Base-by-base conservation (phyloP, 2,888 invertebrate species). In the Camptogramma bilineatum region DNA sequence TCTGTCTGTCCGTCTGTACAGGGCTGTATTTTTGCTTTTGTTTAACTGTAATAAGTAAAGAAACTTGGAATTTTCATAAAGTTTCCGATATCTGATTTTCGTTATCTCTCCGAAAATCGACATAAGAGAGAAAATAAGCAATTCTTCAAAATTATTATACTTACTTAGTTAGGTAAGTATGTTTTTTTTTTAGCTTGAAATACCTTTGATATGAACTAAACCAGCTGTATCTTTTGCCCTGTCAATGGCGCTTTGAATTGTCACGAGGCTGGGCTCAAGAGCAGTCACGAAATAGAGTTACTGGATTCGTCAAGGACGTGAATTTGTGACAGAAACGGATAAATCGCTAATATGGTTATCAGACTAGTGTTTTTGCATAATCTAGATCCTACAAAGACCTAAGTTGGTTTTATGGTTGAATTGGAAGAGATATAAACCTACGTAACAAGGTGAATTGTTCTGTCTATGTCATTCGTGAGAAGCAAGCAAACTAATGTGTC, bases 271-370 rank as follows among this genome's bases (percentile, higher is more conserved):
- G 63, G 64, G 55, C 70, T 73, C 68, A 72, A 75, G 80, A 75
- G 69, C 72, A 75, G 80, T 85, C 85, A 87, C 87, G 87, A 86
- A 77, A 73, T 64, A 68, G 59, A 61, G 66, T 48, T 55, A 54
- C 58, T 62, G 60, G 67, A 59, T 9, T 28, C 56, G 64, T 67
- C 70, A 72, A 72, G 69, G 72, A 69, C 71, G 31, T 19, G 52
- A 59, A 60, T 66, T 66, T 62, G 57, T 44, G 51, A 64, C 63
- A 42, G 21, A 64, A 66, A 65, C 52, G 53, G 62, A 62, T 64
- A 63, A 58, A 66, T 56, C 5, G 53, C 42, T 57, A 31, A 54
- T 66, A 67, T 60, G 67, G 69, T n/a, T 66, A 66, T 66, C 62
- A 46, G 46, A 13, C 16, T 9, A 56, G 52, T 50, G 48, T 24